Conservation (phyloP, 2,113 vertebrate species). For the Toxostoma redivivum region DNA sequence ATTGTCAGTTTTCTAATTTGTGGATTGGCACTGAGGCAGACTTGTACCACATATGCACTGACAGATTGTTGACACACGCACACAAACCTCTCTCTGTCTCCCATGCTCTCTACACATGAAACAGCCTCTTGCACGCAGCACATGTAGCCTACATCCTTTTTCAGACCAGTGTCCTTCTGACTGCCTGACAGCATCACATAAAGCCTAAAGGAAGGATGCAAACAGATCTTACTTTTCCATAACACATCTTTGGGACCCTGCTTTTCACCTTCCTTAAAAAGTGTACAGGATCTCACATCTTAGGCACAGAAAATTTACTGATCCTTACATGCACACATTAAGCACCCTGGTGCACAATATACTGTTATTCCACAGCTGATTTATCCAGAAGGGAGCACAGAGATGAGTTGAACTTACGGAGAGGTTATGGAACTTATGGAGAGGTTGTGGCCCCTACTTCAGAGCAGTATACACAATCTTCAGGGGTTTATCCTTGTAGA, state of each 20-base stretch:
- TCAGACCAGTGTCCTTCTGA: neutral
- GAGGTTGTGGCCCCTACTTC: neutral
- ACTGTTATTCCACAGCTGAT: neutral
- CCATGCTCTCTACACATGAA: neutral
- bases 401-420: neutral
- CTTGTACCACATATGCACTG: neutral
- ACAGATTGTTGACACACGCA: rapidly evolving
- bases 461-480: neutral
- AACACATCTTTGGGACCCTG: neutral
- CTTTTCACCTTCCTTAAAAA: neutral
- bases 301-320: neutral
- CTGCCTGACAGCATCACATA: neutral
- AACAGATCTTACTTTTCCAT: neutral
- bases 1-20: neutral
- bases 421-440: neutral
- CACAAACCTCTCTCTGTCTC: neutral
- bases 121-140: neutral
- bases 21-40: neutral
- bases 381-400: neutral
- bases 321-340: neutral
- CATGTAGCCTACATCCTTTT: neutral
- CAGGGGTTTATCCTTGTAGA: neutral
- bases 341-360: neutral
- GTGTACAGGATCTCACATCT: neutral
- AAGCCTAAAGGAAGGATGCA: neutral